phyloP scores from a whole-genome alignment of 2,888 invertebrate species.

The Neoascia interrupta region DNA sequence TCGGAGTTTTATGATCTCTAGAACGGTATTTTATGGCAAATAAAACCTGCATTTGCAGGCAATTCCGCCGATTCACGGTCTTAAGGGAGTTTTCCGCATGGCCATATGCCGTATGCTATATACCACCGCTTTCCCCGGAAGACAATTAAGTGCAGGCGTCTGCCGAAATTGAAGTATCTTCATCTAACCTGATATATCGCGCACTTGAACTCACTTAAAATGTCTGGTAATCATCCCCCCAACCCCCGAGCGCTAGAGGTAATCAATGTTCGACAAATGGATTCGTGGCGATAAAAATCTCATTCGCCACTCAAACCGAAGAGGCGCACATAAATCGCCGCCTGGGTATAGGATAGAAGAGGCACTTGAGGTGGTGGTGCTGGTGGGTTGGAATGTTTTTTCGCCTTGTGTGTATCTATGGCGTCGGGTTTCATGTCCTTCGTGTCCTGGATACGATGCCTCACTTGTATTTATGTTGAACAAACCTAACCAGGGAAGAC shows the following conservation, averaged over 20 bases:
- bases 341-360: slow-evolving; percentile 21
- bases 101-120: neutral
- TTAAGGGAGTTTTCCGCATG: slow-evolving; percentile 23
- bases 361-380: no score
- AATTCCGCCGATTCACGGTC: slow-evolving; percentile 41
- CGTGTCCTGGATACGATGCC: neutral
- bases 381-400: no score
- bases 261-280: slow-evolving; percentile 65
- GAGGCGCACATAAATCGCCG: slow-evolving; percentile 48
- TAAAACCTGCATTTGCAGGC: slow-evolving; percentile 54
- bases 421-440: slow-evolving; percentile 17
- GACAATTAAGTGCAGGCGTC: slow-evolving; percentile 58
- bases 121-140: neutral
- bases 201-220: slow-evolving; percentile 60
- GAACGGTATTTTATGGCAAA: slow-evolving; percentile 51
- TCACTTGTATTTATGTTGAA: slow-evolving; percentile 8
- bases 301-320: slow-evolving; percentile 43
- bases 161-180: slow-evolving; percentile 11
- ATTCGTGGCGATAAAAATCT: slow-evolving; percentile 58
- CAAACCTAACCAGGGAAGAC: slow-evolving; percentile 39
- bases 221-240: slow-evolving; percentile 33
- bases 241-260: neutral
- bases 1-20: slow-evolving; percentile 40
- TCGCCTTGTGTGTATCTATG: slow-evolving; percentile 4
- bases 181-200: slow-evolving; percentile 47